phyloP scores from a whole-genome alignment of 35 echinoderm and acorn worm species.

The Heliocidaris erythrogramma region DNA sequence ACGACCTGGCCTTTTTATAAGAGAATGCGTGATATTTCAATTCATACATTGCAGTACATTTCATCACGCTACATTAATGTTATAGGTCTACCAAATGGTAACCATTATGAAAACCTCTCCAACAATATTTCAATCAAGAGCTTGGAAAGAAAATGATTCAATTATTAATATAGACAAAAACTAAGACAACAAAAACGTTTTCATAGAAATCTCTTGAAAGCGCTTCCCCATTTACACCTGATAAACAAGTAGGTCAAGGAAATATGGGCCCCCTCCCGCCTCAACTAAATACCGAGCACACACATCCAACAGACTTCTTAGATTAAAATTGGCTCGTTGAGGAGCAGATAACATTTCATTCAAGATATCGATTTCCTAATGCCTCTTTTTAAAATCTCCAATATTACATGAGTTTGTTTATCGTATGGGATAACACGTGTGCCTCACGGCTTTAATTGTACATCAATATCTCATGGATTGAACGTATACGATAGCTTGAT shows the following conservation, averaged over 20 bases:
- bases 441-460: not conserved
- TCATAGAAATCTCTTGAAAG: not conserved
- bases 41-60: not conserved
- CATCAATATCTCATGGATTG: not conserved
- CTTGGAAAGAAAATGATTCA: not conserved
- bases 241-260: not conserved
- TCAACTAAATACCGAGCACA: too few relatives aligned
- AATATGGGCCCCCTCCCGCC: not conserved
- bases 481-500: not conserved
- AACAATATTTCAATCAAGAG: not conserved
- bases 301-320: too few relatives aligned
- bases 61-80: not conserved
- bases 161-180: not conserved
- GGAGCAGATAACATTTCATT: not conserved
- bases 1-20: not conserved
- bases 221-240: too few relatives aligned
- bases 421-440: not conserved
- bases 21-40: not conserved
- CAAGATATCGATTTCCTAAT: not conserved
- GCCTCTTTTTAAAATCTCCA: too few relatives aligned
- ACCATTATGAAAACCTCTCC: not conserved
- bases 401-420: not conserved
- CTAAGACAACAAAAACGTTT: not conserved
- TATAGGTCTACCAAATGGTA: not conserved
- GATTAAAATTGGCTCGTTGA: too few relatives aligned